Evolutionary conservation across 1,140 invertebrate genomes (phyloP), one percentile per base, ranked within the genome.

Genomic region (Hormaphis cornu): DNA sequence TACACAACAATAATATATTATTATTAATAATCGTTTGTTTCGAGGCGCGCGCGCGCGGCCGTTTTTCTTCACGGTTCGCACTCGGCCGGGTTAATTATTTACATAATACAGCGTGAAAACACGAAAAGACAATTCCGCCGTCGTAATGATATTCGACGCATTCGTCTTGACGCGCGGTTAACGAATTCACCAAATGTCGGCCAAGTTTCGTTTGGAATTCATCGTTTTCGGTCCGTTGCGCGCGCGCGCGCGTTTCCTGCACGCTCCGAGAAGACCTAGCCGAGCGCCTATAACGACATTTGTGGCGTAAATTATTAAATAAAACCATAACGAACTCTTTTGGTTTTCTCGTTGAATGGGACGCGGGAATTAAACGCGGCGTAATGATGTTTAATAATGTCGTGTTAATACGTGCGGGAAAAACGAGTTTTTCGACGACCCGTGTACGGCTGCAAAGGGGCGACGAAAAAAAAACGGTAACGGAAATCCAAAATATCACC

Each of bases 161-260:
- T 18, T 22, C 16, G 42, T 63, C 59, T 63, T 63, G 4, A 48
- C 40, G 28, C 28, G 37, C 14, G 7, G 5, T n/a, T 30, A 66
- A 66, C 61, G 61, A 66, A 66, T 66, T 50, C 44, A 50, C 61
- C 61, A 66, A 66, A 66, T 66, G 61, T 48, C 61, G 28, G 44
- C n/a, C 18, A 50, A 48, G 44, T 66, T 48, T 66, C 16, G 4
- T 63, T 63, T n/a, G n/a, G n/a, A n/a, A n/a, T 40, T 22, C 50
- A 35, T 30, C 33, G 24, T 63, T 28, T 35, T 66, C 40, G 61
- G 61, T 66, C 28, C 61, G 61, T 66, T 66, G 30, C 12, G 12
- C 33, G 37, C 20, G n/a, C 8, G n/a, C 16, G 30, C 18, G n/a
- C n/a, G n/a, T n/a, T n/a, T n/a, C n/a, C n/a, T n/a, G n/a, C n/a